These are phyloP conservation scores for Oscheius sp. DNA, from an alignment of 2,888 invertebrate species.

Conservation along the genomic window DNA sequence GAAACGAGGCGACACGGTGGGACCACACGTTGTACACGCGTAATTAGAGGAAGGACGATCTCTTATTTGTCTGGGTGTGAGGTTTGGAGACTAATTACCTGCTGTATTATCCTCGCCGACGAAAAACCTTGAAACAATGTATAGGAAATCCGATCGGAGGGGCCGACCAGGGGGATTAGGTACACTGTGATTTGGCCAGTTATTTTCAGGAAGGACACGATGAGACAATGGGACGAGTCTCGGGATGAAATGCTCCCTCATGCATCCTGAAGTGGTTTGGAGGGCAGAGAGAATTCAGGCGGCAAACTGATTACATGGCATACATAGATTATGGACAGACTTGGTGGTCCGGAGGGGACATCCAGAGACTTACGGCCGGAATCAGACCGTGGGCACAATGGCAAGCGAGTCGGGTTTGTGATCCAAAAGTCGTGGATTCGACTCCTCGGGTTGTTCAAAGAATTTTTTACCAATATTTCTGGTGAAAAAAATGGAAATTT, in stretches of 20 bases:
- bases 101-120: constrained; percentile 6
- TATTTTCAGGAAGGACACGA: constrained; percentile 17
- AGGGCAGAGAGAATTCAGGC: background rate
- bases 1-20: constrained; percentile 7
- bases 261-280: constrained; percentile 10
- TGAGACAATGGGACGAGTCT: background rate
- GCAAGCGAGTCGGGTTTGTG: background rate
- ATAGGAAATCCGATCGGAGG: constrained; percentile 24
- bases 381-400: background rate
- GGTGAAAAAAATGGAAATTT: too few relatives aligned
- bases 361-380: too few relatives aligned
- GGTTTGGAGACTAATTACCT: background rate
- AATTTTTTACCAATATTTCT: too few relatives aligned
- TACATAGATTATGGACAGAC: background rate
- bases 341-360: too few relatives aligned
- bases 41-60: background rate
- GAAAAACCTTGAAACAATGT: constrained; percentile 22
- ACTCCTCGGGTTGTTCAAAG: too few relatives aligned
- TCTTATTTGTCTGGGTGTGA: background rate
- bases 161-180: background rate
- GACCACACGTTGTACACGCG: background rate
- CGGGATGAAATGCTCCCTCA: constrained; percentile 4
- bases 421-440: background rate
- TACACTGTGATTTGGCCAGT: constrained; percentile 12
- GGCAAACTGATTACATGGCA: constrained; percentile 10